Evolutionary conservation across 2,797 vertebrate species (phyloP), one percentile per base, ranked within the genome.

Genomic region (Microchirus variegatus): DNA sequence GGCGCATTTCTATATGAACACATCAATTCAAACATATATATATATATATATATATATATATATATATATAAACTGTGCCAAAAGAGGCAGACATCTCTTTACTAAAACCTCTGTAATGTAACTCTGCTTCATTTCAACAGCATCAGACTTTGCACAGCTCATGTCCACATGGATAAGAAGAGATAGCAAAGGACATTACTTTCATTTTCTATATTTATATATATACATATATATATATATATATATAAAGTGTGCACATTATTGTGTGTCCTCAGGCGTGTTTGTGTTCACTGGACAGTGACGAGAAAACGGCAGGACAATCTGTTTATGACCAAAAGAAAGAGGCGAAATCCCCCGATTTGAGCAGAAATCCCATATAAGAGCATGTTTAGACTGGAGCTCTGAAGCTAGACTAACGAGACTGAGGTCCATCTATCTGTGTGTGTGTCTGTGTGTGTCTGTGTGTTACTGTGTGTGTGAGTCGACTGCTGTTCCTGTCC

Each of bases 401-500:
- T 62, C 40, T 13, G 38, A 64, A 60, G 80, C 73, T 54, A 74
- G 75, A 71, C 67, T 76, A 75, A 77, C 82, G 78, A 80, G 71
- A 77, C 70, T 65, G 64, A 70, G 59, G 49, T 65, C 69, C 36
- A 45, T 60, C 13, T 61, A 47, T 70, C 35, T 35, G 69, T 51
- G 51, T 43, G 41, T 53, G 35, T 47, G 57, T 54, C 56, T 59
- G 45, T 58, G 41, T 49, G 61, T 44, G 66, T 45, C 40, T 45
- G 22, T 53, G 58, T 58, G 51, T 54, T 57, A 48, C 43, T 65
- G 60, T 61, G 57, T 51, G 58, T 50, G 53, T 57, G 62, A 22
- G 63, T 52, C 58, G 49, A 78, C 90, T 84, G 85, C 86, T 92
- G 90, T 90, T 65, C 85, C 90, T 89, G 90, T 92, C 90, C 78